Conservation (phyloP, 2,113 vertebrate genomes). For the Syngnathoides biaculeatus region DNA sequence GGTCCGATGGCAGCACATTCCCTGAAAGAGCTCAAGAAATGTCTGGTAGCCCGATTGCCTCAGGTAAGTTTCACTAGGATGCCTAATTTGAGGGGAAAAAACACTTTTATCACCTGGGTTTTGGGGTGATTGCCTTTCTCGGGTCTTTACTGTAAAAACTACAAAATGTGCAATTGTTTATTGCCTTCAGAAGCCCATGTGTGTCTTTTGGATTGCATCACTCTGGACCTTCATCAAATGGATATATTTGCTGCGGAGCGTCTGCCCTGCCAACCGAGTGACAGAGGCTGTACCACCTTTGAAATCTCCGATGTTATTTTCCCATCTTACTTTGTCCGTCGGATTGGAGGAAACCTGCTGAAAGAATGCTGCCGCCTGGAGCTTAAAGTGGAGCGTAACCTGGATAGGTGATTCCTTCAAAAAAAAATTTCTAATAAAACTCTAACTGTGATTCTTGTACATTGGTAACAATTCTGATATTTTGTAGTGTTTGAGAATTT, state of each 20-base stretch:
- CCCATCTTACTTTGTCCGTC: slow-evolving; percentile 83
- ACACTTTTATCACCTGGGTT: background rate
- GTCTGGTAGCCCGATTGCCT: slow-evolving; percentile 40
- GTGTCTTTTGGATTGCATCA: slow-evolving; percentile 92
- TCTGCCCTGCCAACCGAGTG: slow-evolving; percentile 62
- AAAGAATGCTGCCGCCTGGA: slow-evolving; percentile 86
- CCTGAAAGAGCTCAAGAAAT: slow-evolving; percentile 15
- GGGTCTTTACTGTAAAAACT: background rate
- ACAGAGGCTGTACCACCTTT: slow-evolving; percentile 47
- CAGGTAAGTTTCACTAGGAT: slow-evolving; percentile 64
- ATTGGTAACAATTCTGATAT: too few relatives aligned
- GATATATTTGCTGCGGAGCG: slow-evolving; percentile 91
- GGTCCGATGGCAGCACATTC: slow-evolving; percentile 56
- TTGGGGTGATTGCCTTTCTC: background rate
- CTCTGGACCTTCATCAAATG: slow-evolving; percentile 94
- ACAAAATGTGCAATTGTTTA: background rate
- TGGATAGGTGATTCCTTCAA: slow-evolving; percentile 81
- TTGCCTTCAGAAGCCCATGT: slow-evolving; percentile 76
- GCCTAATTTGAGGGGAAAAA: background rate
- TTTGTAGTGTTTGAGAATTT: too few relatives aligned
- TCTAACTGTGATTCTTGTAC: too few relatives aligned
- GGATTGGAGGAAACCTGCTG: slow-evolving; percentile 84
- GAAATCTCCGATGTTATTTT: slow-evolving; percentile 79
- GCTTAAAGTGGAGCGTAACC: slow-evolving; percentile 90
- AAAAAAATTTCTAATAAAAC: too few relatives aligned